Percentiles rank a stretch among this genome's conserved stretches.
Evolutionary conservation across 2,888 invertebrate genomes (phyloP).

Genomic region (Trimorus sp.): DNA sequence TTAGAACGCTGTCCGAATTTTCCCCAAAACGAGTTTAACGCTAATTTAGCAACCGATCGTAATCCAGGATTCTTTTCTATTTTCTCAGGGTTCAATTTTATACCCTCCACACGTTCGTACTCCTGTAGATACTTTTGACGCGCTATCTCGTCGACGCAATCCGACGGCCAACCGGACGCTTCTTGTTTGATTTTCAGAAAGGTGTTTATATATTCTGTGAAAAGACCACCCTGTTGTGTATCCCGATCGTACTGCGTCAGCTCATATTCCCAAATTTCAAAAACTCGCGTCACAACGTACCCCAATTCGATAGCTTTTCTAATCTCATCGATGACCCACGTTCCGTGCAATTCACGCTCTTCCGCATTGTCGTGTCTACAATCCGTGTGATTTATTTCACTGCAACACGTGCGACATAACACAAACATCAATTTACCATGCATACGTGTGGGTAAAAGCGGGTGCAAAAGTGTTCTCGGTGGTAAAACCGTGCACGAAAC

Average conservation of each 20-base stretch:
- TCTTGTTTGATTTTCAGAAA: too few species aligned
- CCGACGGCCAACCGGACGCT: too few species aligned
- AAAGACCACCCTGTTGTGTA: too few species aligned
- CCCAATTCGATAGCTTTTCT: background rate
- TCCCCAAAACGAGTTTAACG: background rate
- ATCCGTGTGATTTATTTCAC: background rate
- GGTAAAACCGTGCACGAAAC: background rate
- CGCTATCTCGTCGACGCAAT: too few species aligned
- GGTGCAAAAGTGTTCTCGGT: background rate
- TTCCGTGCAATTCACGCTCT: background rate
- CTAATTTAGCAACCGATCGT: background rate
- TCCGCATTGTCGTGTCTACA: background rate
- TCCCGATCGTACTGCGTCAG: too few species aligned
- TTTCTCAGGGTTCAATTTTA: background rate
- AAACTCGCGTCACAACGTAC: too few species aligned
- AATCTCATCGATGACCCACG: background rate
- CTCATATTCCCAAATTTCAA: too few species aligned
- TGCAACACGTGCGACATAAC: background rate
- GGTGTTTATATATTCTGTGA: too few species aligned
- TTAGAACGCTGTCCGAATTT: background rate
- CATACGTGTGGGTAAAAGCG: background rate
- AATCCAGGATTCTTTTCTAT: background rate
- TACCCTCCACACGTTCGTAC: constrained; percentile 1
- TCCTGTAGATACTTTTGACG: too few species aligned
- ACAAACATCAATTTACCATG: background rate